These are phyloP conservation scores for Upupa epops DNA, from an alignment of 2,113 vertebrate species.

Conservation along the genomic window DNA sequence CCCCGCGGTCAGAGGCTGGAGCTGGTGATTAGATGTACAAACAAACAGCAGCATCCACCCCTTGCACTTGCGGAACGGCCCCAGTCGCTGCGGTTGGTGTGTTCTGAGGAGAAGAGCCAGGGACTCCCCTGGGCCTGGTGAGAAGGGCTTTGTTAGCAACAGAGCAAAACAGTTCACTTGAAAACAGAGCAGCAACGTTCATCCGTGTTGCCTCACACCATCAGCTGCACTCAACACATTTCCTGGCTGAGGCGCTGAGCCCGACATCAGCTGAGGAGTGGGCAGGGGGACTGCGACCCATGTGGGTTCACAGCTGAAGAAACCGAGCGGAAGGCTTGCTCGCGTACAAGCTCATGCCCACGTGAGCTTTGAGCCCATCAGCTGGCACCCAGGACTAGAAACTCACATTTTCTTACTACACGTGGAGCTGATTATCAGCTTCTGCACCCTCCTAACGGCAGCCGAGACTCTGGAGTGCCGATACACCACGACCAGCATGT, in stretches of 20 bases:
- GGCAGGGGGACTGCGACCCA: background rate
- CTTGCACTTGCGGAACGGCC: background rate
- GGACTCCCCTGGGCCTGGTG: background rate
- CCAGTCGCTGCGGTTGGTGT: background rate
- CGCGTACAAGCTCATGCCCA: background rate
- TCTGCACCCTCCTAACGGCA: background rate
- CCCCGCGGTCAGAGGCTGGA: background rate
- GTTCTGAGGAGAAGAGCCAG: background rate
- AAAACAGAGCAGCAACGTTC: background rate
- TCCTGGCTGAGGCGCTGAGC: background rate
- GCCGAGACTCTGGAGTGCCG: background rate
- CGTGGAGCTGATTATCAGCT: background rate
- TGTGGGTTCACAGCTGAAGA: background rate
- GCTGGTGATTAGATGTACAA: background rate
- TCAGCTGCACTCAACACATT: background rate
- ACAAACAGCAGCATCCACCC: background rate
- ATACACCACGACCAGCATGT: background rate
- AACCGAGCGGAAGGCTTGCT: background rate
- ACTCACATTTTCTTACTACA: background rate
- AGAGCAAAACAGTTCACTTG: background rate
- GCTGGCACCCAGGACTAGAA: background rate
- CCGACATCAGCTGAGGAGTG: background rate
- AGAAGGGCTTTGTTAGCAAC: background rate
- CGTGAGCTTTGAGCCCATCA: background rate
- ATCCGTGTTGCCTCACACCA: background rate